Base-by-base conservation (phyloP, 2,797 vertebrate genomes). In the Eidolon dupreanum region DNA sequence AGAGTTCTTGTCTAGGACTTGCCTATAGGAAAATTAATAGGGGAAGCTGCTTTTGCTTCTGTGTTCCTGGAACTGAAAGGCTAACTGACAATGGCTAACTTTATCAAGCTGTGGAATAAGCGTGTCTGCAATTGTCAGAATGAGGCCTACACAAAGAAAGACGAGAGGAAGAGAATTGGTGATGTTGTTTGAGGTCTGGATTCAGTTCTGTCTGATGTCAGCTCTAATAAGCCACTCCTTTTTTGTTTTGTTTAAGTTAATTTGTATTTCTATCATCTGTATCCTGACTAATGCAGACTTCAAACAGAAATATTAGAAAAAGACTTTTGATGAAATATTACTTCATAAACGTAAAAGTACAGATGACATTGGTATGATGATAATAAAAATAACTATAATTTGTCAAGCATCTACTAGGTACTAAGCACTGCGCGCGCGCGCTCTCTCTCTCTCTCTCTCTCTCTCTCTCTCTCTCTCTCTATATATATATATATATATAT, bases 291-390 rank as follows among this genome's bases (percentile, higher is more conserved):
- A 89, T 46, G 81, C 3, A 92, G 11, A 36, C 46, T 78, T 90
- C 31, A 66, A 93, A 61, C 4, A 86, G 85, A 38, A 86, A 82
- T 91, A 89, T 43, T 31, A 83, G 55, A 77, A 78, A 87, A 92
- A 84, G 5, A 2, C 8, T 6, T 63, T 13, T 74, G 57, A 43
- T 79, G 41, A 91, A 82, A 26, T 61, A 46, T 92, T 77, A 73
- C 7, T 49, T 86, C 22, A 63, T 77, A 63, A 90, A 46, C 43
- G 49, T 71, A 49, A 91, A 91, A 83, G 71, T 63, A 55, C 13
- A 77, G 66, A 53, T 81, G 43, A 73, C 81, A 92, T 82, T 73
- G 74, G 3, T 73, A 43, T 61, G 51, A 68, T 16, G 31, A 77
- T 81, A 70, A 88, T n/a, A 85, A 63, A 87, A 87, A 49, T 33